Base-by-base conservation (phyloP, 64 coral and sea anemone species). In the Astreopora myriophthalma region DNA sequence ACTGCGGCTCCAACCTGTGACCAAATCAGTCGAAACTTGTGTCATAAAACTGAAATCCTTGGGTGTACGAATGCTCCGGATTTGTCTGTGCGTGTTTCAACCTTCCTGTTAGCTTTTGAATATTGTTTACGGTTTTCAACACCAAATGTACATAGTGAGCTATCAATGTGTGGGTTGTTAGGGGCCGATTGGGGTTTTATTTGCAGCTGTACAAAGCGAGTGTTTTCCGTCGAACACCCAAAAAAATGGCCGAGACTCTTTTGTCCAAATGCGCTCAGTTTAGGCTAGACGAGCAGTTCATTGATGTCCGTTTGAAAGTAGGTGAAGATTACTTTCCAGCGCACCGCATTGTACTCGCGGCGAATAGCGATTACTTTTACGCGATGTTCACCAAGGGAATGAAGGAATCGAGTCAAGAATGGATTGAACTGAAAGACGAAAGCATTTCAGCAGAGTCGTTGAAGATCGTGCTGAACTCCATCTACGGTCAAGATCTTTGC, bases 351-450 rank as follows among this genome's bases (percentile, higher is more conserved):
- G 69, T 98, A 74, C 88, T 98, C 80, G 93, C 96, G 7, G 96
- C 96, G 2, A 95, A 95, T 75, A 98, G 96, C 37, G 81, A 73
- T 31, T 98, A 98, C 57, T 98, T 98, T 78, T 92, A 86, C 42
- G 91, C 96, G 1, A 98, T 98, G 96, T 95, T 98, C 89, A 95
- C 96, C 11, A 92, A 89, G 19, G 96, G 89, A 28, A 92, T 98
- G 89, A 85, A 79, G 31, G 93, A 98, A 34, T 92, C 87, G 70
- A 89, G 82, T 29, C 71, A 94, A 67, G 87, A 69, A 84, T 79
- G 79, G 48, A 88, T 98, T 79, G 83, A 72, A 5, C 42, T 98
- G 20, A 89, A 85, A 31, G 93, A 98, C 39, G 8, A 48, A 49
- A 49, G 74, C 74, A 90, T 98, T 1, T 90, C 94, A 33, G 65